These are phyloP conservation scores for Drosophila guanche DNA, from an alignment of 1,140 invertebrate species.

Conservation along the genomic window DNA sequence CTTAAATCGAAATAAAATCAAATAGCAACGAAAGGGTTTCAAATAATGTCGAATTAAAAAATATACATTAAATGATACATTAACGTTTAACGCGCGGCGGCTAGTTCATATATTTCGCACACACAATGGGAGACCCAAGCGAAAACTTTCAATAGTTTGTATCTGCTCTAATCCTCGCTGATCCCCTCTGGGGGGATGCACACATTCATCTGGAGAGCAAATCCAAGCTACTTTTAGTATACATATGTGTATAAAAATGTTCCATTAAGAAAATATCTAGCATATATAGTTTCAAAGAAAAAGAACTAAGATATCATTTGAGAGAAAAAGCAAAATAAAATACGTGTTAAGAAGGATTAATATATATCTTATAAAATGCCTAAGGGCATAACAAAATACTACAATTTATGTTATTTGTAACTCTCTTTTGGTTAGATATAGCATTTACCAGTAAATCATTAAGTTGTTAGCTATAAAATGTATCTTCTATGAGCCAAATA, in stretches of 20 bases:
- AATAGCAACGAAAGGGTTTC: slow-evolving; percentile 4
- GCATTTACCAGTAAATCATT: no score
- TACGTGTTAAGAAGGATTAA: no score
- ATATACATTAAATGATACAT: slow-evolving; percentile 7
- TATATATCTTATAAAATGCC: no score
- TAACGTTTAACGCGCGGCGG: slow-evolving; percentile 32
- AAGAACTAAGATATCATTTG: no score
- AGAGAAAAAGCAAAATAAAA: no score
- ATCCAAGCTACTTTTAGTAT: slow-evolving; percentile 11
- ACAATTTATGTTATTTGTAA: no score
- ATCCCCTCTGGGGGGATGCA: background rate
- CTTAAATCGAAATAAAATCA: slow-evolving; percentile 7
- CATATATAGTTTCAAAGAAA: no score
- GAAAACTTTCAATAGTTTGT: slow-evolving; percentile 47
- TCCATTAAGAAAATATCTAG: no score
- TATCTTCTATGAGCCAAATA: no score
- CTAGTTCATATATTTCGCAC: slow-evolving; percentile 66
- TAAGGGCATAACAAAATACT: no score
- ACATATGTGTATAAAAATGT: background rate
- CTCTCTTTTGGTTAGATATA: no score
- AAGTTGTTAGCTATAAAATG: no score
- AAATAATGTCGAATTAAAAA: slow-evolving; percentile 1
- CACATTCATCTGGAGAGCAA: slow-evolving; percentile 14
- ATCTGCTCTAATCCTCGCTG: slow-evolving; percentile 11
- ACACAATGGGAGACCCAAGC: slow-evolving; percentile 66